These are phyloP conservation scores for Atta colombica DNA, from an alignment of 1,140 invertebrate species.

Conservation along the genomic window DNA sequence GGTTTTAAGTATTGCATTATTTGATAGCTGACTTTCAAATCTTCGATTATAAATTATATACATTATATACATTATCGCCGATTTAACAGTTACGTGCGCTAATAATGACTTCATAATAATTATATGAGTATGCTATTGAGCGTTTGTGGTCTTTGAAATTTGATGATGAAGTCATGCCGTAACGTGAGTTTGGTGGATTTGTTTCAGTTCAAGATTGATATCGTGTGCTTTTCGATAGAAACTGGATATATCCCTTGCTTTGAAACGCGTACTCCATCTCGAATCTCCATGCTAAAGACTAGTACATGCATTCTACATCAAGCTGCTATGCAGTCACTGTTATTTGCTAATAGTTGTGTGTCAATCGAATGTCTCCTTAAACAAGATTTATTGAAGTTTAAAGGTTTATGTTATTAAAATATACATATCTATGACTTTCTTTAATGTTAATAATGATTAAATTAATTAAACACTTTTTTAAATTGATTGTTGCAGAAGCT, in stretches of 20 bases:
- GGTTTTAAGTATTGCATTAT: neutral
- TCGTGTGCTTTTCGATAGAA: neutral
- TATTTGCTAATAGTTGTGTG: constrained; percentile 5
- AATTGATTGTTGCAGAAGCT: neutral
- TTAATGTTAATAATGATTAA: neutral
- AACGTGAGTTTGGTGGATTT: neutral
- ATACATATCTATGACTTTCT: neutral
- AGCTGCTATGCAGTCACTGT: neutral
- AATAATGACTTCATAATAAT: constrained; percentile 37
- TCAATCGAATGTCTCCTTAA: neutral
- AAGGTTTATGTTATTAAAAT: neutral
- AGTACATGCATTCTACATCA: constrained; percentile 37
- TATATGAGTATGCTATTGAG: neutral
- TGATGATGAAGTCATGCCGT: constrained; percentile 1
- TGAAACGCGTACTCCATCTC: neutral
- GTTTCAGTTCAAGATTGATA: constrained; percentile 11
- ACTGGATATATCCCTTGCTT: neutral
- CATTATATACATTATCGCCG: neutral
- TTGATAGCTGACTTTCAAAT: neutral
- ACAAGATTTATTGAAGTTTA: neutral
- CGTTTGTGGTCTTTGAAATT: constrained; percentile 42
- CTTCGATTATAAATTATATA: constrained; percentile 1
- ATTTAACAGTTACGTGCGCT: constrained; percentile 9
- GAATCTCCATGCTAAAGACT: constrained; percentile 63
- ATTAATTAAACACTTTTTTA: neutral